Evolutionary conservation across 2,888 invertebrate genomes (phyloP).

Genomic region (Eustalomyia histrio): DNA sequence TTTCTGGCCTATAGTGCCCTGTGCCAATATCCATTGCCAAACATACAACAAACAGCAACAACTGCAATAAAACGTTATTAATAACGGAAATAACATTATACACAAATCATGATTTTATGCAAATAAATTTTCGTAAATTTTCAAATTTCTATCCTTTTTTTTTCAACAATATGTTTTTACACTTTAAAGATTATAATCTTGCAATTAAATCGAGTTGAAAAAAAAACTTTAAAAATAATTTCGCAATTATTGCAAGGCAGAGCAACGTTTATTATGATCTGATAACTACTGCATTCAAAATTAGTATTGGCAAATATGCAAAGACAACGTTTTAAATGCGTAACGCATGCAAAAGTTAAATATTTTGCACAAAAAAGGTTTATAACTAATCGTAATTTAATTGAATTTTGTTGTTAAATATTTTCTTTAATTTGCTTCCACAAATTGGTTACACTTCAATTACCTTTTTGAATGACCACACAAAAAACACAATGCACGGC

Average conservation of each 20-base stretch:
- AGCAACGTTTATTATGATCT: neutral
- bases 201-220: neutral
- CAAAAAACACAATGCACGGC: neutral
- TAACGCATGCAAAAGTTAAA: conserved; percentile 9
- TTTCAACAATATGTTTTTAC: neutral
- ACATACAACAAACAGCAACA: neutral
- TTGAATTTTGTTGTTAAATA: conserved; percentile 42
- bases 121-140: neutral
- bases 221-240: neutral
- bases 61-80: conserved; percentile 29
- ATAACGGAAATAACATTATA: conserved; percentile 46
- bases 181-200: neutral
- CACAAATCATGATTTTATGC: conserved; percentile 32
- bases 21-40: conserved; percentile 18
- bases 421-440: conserved; percentile 28
- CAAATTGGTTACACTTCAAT: conserved; percentile 26
- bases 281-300: neutral
- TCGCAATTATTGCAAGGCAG: conserved; percentile 20
- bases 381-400: conserved; percentile 5
- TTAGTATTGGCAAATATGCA: neutral
- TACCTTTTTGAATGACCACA: neutral
- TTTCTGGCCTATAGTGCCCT: neutral
- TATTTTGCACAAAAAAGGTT: neutral
- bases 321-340: neutral
- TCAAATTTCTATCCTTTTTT: neutral